Evolutionary conservation across 1,140 invertebrate species (phyloP).

Genomic region (Aphaenogaster floridana): DNA sequence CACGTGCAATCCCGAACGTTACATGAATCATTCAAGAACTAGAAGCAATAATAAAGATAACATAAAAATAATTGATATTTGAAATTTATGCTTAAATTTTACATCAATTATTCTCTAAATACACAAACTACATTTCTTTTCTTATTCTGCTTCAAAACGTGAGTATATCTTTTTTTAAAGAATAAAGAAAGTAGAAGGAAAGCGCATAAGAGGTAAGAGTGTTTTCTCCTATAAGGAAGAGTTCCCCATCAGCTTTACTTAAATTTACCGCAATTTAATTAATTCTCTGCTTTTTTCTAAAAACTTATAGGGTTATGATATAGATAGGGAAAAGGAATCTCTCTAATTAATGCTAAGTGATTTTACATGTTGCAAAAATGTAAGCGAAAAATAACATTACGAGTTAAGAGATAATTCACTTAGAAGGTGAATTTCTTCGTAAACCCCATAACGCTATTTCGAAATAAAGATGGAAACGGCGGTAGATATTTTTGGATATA

Average conservation of each 20-base stretch:
- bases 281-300: neutral
- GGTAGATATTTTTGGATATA: neutral
- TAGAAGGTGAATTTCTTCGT: neutral
- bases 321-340: neutral
- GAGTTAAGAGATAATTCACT: neutral
- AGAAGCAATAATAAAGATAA: neutral
- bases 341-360: slow-evolving; percentile 28
- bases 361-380: neutral
- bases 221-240: neutral
- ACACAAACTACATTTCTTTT: neutral
- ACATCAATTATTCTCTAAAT: neutral
- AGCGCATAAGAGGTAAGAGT: neutral
- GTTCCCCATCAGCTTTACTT: slow-evolving; percentile 13
- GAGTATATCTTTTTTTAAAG: neutral
- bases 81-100: neutral
- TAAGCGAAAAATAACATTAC: neutral
- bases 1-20: neutral
- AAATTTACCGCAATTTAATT: slow-evolving; percentile 31
- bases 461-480: neutral
- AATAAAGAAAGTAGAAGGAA: neutral
- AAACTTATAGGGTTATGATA: neutral
- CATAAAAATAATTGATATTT: neutral
- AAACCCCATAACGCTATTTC: neutral
- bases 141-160: neutral
- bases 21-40: neutral